phyloP scores from a whole-genome alignment of 1,140 invertebrate species.

The Caenorhabditis latens region DNA sequence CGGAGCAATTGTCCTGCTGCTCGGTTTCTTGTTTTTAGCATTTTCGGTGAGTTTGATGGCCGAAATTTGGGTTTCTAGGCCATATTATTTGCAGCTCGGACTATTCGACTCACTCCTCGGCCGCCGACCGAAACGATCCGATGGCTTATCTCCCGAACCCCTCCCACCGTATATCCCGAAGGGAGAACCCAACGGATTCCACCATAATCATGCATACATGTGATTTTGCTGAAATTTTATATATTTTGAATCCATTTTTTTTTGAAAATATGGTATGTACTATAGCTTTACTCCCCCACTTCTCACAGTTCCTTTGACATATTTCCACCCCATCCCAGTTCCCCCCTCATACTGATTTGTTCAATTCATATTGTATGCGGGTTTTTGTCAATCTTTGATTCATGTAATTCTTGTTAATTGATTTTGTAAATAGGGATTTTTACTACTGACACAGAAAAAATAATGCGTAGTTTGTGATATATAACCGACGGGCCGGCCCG shows the following conservation, averaged over 20 bases:
- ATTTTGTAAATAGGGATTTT: conserved; percentile 7
- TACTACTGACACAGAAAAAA: not conserved
- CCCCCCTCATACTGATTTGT: conserved; percentile 20
- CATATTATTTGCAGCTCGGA: conserved; percentile 3
- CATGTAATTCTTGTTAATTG: conserved; percentile 6
- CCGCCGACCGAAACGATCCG: conserved; percentile 3
- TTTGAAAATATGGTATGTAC: not conserved
- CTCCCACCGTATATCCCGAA: conserved; percentile 47
- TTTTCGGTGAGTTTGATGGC: conserved; percentile 17
- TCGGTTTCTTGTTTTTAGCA: conserved; percentile 11
- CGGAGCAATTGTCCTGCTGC: conserved; percentile 26
- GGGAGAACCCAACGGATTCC: conserved; percentile 45
- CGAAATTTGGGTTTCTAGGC: not conserved
- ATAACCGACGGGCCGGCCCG: too few relatives aligned
- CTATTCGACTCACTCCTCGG: conserved; percentile 11
- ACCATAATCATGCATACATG: conserved; percentile 22
- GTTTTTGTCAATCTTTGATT: not conserved
- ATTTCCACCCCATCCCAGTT: not conserved
- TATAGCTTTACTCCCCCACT: conserved; percentile 26
- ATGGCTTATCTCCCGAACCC: conserved; percentile 11
- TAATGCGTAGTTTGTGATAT: too few relatives aligned
- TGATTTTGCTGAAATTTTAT: not conserved
- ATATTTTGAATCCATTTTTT: not conserved
- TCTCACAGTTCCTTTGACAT: not conserved
- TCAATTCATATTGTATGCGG: not conserved